These are phyloP conservation scores for Gymnocypris eckloni DNA, from an alignment of 2,797 vertebrate species.

Conservation along the genomic window DNA sequence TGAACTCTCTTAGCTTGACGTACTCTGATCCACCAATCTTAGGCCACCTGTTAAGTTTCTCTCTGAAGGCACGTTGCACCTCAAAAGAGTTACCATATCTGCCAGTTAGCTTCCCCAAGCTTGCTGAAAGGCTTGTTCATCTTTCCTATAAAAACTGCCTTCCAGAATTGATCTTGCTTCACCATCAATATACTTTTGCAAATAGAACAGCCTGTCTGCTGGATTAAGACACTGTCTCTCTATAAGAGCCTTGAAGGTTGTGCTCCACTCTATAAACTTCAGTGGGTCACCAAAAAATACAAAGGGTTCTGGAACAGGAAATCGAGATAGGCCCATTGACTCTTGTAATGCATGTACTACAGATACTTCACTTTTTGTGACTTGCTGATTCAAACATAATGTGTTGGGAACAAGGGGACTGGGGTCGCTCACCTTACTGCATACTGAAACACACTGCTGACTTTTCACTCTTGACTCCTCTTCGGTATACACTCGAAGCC, in stretches of 20 bases:
- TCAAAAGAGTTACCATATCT: conserved; percentile 30
- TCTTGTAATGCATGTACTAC: conserved; percentile 27
- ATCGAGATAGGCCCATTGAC: neutral
- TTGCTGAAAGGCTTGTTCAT: conserved; percentile 51
- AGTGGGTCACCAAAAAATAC: neutral
- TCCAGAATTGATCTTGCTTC: conserved; percentile 36
- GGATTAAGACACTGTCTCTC: too few species aligned
- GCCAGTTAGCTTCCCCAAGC: conserved; percentile 35
- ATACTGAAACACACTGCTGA: neutral
- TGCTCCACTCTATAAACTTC: too few species aligned
- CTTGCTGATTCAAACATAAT: neutral
- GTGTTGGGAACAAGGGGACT: neutral
- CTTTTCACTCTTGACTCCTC: too few species aligned
- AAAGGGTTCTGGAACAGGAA: neutral
- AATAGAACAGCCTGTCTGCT: conserved; percentile 42
- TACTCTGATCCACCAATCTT: too few species aligned
- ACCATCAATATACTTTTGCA: conserved; percentile 47
- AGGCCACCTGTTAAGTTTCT: too few species aligned
- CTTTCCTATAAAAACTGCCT: conserved; percentile 54
- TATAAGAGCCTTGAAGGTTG: too few species aligned
- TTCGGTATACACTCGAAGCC: too few species aligned
- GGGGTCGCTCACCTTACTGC: neutral
- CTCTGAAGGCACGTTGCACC: too few species aligned
- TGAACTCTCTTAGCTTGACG: too few species aligned
- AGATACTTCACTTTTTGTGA: conserved; percentile 21